Evolutionary conservation across 2,888 invertebrate genomes (phyloP).

Genomic region (Chesias legatella): DNA sequence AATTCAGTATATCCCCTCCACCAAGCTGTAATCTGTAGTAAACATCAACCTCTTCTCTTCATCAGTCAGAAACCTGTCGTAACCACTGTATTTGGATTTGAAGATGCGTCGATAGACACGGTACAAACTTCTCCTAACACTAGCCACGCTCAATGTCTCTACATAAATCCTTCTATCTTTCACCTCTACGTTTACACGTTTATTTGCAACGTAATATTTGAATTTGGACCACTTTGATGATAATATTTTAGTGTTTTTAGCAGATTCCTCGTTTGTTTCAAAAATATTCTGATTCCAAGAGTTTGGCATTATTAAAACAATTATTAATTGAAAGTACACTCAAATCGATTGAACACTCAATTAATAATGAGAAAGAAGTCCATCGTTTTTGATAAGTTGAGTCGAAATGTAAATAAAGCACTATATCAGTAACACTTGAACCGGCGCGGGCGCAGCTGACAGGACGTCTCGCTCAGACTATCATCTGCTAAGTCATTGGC

Average conservation of each 20-base stretch:
- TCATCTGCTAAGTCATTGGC: slow-evolving; percentile 67
- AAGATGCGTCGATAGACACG: slow-evolving; percentile 62
- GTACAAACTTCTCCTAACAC: slow-evolving; percentile 59
- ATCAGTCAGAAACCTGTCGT: slow-evolving; percentile 83
- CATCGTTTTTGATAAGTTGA: slow-evolving; percentile 12
- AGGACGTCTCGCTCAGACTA: slow-evolving; percentile 36
- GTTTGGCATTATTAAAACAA: slow-evolving; percentile 16
- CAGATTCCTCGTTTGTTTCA: slow-evolving; percentile 29
- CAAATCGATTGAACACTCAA: slow-evolving; percentile 10
- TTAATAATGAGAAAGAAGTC: slow-evolving; percentile 21
- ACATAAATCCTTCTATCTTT: slow-evolving; percentile 55
- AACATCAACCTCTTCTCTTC: slow-evolving; percentile 84
- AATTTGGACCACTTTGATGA: slow-evolving; percentile 49
- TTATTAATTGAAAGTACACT: slow-evolving; percentile 2
- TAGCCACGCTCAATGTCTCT: slow-evolving; percentile 55
- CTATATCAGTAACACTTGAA: slow-evolving; percentile 31
- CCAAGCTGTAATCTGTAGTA: slow-evolving; percentile 46
- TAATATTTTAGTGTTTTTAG: slow-evolving; percentile 27
- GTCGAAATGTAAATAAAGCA: slow-evolving; percentile 16
- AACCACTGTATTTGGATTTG: slow-evolving; percentile 76
- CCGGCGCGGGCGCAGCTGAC: too few species aligned
- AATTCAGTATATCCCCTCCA: slow-evolving; percentile 55
- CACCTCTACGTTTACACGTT: slow-evolving; percentile 41
- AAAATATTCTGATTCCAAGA: slow-evolving; percentile 21
- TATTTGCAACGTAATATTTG: slow-evolving; percentile 47